Evolutionary conservation across 1,140 invertebrate genomes (phyloP), one percentile per base, ranked within the genome.

Genomic region (Semibalanus balanoides): DNA sequence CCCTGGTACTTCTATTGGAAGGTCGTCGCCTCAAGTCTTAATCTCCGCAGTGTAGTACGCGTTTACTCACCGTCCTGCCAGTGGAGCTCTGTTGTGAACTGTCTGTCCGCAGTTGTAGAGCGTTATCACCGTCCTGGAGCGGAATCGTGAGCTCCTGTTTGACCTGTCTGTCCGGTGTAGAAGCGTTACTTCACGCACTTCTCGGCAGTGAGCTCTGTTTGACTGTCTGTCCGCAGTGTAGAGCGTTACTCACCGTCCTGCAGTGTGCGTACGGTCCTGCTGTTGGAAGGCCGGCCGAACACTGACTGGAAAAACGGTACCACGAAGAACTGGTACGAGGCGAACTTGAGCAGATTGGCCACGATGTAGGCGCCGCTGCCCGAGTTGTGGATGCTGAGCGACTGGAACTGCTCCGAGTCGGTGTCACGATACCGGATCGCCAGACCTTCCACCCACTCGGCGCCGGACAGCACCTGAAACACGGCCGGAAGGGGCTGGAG

Each of bases 361-460:
- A 93, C 88, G 74, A 78, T 76, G 74, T 77, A 77, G 31, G 31
- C 0, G 51, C 11, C 22, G 51, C 1, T 25, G 1, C 31, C 69
- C 31, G 70, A 40, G 31, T n/a, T 70, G 40, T n/a, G 74, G 28
- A 75, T 76, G 25, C 31, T 73, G 35, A 64, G 51, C 1, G 51
- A 22, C 14, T 25, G 11, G 51, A 64, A 64, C 1, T 7, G 11
- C 22, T 64, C 51, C 22, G 51, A 64, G 14, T 14, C 22, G 14
- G 79, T 73, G 69, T 81, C 78, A 14, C 94, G 89, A 83, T 95
- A 99, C 77, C 95, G 90, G 74, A 98, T 91, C 82, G 97, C 96
- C 43, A 96, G 91, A 22, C 96, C 96, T 85, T 98, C 93, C 0
- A 96, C 85, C 35, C 77, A 78, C 28, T 80, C 78, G 30, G 76